Conservation (phyloP, 2,888 invertebrate species). For the Chorisops tibialis region DNA sequence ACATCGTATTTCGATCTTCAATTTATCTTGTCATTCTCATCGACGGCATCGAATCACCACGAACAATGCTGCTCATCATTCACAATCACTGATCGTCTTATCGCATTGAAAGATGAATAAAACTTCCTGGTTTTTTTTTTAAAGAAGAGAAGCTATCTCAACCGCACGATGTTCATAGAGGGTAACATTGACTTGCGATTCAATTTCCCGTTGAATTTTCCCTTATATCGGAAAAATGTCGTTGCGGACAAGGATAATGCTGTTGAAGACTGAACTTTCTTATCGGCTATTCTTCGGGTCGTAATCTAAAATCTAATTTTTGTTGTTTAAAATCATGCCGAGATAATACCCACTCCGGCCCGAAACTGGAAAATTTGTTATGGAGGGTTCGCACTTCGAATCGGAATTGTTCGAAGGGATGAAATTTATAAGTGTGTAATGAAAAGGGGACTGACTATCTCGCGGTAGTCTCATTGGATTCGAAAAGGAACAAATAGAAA, state of each 20-base stretch:
- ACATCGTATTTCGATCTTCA: neutral
- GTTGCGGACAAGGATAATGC: too few species aligned
- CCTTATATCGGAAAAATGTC: too few species aligned
- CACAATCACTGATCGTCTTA: conserved; percentile 1
- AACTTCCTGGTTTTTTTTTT: neutral
- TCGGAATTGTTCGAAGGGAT: neutral
- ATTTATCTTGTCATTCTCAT: neutral
- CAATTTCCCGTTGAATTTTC: conserved; percentile 3
- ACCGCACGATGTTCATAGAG: conserved; percentile 8
- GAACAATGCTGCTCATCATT: conserved; percentile 4
- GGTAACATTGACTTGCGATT: neutral
- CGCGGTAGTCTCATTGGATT: conserved; percentile 22
- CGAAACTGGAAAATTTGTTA: conserved; percentile 5
- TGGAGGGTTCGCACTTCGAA: conserved; percentile 1
- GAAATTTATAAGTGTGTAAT: conserved; percentile 3
- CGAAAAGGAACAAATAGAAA: conserved; percentile 23
- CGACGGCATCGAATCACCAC: neutral
- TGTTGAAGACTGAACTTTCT: too few species aligned
- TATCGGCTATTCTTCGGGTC: too few species aligned
- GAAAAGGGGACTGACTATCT: conserved; percentile 23
- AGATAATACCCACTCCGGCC: too few species aligned
- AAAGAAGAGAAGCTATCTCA: neutral
- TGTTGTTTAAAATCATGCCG: too few species aligned
- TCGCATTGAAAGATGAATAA: neutral
- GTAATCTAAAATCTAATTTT: too few species aligned